Evolutionary conservation across 2,888 invertebrate genomes (phyloP).

Genomic region (Blera fallax): DNA sequence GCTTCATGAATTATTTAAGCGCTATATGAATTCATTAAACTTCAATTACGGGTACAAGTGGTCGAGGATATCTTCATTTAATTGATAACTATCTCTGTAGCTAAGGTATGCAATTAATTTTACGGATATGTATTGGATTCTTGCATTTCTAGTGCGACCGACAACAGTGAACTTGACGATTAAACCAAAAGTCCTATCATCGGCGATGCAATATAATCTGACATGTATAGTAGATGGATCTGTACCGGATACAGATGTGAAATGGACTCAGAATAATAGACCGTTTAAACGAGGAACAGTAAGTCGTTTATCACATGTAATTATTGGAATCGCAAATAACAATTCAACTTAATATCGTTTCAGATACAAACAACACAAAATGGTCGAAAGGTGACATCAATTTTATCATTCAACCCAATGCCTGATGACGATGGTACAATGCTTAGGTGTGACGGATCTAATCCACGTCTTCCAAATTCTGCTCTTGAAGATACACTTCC

Average conservation of each 20-base stretch:
- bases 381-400: constrained; percentile 89
- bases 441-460: constrained; percentile 93
- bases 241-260: constrained; percentile 91
- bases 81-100: constrained; percentile 39
- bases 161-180: constrained; percentile 88
- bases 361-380: constrained; percentile 86
- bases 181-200: constrained; percentile 90
- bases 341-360: constrained; percentile 11
- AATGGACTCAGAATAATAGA: constrained; percentile 92
- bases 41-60: constrained; percentile 23
- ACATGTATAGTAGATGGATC: constrained; percentile 93
- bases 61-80: constrained; percentile 1
- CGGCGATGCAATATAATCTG: constrained; percentile 90
- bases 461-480: constrained; percentile 89
- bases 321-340: background rate
- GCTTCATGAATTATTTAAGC: constrained; percentile 43
- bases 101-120: constrained; percentile 20
- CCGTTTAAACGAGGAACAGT: constrained; percentile 90
- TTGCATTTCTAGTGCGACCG: constrained; percentile 87
- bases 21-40: constrained; percentile 37
- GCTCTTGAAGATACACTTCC: constrained; percentile 91
- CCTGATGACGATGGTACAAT: constrained; percentile 93
- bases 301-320: constrained; percentile 76
- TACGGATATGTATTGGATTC: background rate
- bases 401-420: constrained; percentile 89